phyloP scores from a whole-genome alignment of 2,113 vertebrate species.

The Gymnogyps californianus region DNA sequence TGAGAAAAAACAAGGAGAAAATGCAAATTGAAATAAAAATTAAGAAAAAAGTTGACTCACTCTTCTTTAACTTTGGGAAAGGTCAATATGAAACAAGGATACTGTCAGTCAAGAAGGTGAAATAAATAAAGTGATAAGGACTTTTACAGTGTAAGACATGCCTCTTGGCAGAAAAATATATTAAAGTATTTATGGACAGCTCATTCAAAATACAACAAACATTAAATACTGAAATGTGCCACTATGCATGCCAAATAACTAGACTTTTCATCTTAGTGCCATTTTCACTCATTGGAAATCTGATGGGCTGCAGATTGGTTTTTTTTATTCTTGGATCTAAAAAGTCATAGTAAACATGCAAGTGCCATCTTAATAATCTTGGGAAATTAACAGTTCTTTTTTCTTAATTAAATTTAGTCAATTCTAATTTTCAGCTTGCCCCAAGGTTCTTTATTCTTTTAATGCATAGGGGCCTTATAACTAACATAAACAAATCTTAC shows the following conservation, averaged over 20 bases:
- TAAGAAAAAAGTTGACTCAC: not conserved
- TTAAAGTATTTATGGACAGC: slow-evolving; percentile 22
- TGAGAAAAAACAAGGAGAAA: not conserved
- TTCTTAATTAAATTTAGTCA: not conserved
- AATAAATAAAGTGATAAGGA: slow-evolving; percentile 21
- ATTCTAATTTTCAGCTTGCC: not conserved
- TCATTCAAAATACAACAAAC: slow-evolving; percentile 20
- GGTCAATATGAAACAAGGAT: not conserved
- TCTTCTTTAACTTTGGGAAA: not conserved
- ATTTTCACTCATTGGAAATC: not conserved
- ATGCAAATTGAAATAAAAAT: not conserved
- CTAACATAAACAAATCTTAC: not conserved
- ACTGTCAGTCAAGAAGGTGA: not conserved
- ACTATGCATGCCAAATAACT: not conserved
- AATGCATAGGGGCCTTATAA: not conserved
- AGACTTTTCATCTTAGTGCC: not conserved
- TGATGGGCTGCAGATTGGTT: not conserved
- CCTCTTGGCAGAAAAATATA: slow-evolving; percentile 11
- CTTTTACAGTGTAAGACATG: slow-evolving; percentile 9
- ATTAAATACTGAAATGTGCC: slow-evolving; percentile 32
- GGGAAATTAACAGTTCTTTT: not conserved
- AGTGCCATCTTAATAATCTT: not conserved
- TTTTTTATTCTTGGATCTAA: not conserved
- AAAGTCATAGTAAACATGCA: not conserved
- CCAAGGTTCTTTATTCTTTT: not conserved